These are phyloP conservation scores for Rhodophaea formosa DNA, from an alignment of 2,888 invertebrate genomes.

Conservation along the genomic window DNA sequence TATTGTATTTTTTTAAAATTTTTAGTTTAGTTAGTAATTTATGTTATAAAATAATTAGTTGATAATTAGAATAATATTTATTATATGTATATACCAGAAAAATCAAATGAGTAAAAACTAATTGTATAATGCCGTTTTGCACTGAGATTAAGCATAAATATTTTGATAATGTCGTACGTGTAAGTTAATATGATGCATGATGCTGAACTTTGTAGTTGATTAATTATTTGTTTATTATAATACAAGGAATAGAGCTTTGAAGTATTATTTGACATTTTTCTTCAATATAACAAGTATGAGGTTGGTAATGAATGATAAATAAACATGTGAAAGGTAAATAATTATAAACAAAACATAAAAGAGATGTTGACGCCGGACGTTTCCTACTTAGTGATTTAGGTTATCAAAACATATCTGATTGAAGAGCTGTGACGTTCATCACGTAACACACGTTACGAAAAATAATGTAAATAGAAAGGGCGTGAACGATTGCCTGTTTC, in stretches of 20 bases:
- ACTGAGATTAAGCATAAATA: background rate
- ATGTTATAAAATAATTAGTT: too few species aligned
- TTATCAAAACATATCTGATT: constrained; percentile 5
- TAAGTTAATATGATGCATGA: background rate
- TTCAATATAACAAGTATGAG: too few species aligned
- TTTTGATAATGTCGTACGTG: background rate
- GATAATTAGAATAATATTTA: too few species aligned
- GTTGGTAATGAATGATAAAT: background rate
- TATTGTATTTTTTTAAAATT: too few species aligned
- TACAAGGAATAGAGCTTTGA: too few species aligned
- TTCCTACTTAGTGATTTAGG: background rate
- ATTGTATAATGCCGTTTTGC: background rate
- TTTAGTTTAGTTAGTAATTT: too few species aligned
- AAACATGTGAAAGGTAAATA: background rate
- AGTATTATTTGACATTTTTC: too few species aligned
- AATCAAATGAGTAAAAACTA: too few species aligned
- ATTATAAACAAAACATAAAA: background rate
- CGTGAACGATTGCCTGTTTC: background rate
- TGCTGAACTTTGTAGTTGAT: constrained; percentile 2
- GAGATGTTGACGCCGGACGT: background rate
- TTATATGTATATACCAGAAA: too few species aligned
- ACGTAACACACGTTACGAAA: constrained; percentile 11
- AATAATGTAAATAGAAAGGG: constrained; percentile 12
- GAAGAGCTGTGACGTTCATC: background rate
- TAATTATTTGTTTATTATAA: constrained; percentile 2